Percentiles rank a stretch among this genome's conserved stretches.
Evolutionary conservation across 2,113 vertebrate genomes (phyloP).

Genomic region (Tretioscincus oriximinensis): DNA sequence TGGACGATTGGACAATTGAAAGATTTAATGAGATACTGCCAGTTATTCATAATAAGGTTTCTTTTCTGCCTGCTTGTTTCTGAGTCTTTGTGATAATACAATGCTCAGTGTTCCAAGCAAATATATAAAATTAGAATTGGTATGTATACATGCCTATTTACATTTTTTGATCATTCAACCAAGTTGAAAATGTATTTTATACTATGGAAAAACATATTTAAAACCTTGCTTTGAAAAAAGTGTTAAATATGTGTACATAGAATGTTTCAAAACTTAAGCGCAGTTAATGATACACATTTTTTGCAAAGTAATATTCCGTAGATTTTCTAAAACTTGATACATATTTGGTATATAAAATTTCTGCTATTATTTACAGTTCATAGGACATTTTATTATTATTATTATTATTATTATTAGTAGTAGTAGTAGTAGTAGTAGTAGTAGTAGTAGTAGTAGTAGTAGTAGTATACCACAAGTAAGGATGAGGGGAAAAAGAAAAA

Average conservation of each 20-base stretch:
- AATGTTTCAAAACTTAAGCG: slow-evolving; percentile 36
- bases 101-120: slow-evolving; percentile 73
- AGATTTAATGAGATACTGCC: slow-evolving; percentile 99
- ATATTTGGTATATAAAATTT: slow-evolving; percentile 70
- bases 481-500: slow-evolving; percentile 44
- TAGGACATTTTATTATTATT: slow-evolving; percentile 38
- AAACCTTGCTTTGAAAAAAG: slow-evolving; percentile 36
- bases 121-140: slow-evolving; percentile 75
- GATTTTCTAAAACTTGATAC: slow-evolving; percentile 9
- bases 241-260: slow-evolving; percentile 27
- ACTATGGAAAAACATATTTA: slow-evolving; percentile 40
- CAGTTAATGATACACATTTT: slow-evolving; percentile 64
- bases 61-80: slow-evolving; percentile 82
- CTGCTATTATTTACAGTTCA: slow-evolving; percentile 51
- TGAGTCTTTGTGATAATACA: slow-evolving; percentile 84
- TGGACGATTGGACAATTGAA: slow-evolving; percentile 99
- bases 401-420: too few relatives aligned
- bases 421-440: too few relatives aligned
- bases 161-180: slow-evolving; percentile 67
- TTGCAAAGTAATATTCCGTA: slow-evolving; percentile 43
- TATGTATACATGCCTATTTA: slow-evolving; percentile 71
- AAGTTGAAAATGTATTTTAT: slow-evolving; percentile 64
- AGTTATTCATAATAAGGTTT: slow-evolving; percentile 89
- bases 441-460: too few relatives aligned
- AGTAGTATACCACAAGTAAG: slow-evolving; percentile 28